Conservation (phyloP, 2,797 vertebrate species). For the Simalia tracyae region DNA sequence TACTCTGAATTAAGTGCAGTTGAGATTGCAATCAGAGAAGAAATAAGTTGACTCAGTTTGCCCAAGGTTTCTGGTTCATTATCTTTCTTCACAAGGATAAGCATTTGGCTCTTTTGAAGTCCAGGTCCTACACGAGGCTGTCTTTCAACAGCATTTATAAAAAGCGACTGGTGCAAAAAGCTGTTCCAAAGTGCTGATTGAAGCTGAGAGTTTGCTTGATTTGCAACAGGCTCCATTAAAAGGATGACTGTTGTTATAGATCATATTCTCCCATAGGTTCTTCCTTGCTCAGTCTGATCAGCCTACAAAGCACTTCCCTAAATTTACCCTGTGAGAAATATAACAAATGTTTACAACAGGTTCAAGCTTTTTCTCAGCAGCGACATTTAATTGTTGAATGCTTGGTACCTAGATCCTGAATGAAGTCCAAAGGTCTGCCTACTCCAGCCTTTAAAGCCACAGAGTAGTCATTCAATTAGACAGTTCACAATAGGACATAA, state of each 20-base stretch:
- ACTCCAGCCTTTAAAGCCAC: neutral
- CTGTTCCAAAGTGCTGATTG: neutral
- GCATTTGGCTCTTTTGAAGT: neutral
- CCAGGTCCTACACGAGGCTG: neutral
- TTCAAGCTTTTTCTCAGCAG: neutral
- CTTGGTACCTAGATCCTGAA: neutral
- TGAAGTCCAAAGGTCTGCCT: neutral
- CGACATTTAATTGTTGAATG: neutral
- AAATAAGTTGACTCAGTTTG: neutral
- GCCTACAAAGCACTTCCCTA: neutral
- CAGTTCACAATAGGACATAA: neutral
- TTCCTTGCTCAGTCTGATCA: neutral
- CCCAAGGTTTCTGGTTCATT: neutral
- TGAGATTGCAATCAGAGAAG: neutral
- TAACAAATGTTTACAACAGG: neutral
- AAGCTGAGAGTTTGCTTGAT: neutral
- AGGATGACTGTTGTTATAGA: neutral
- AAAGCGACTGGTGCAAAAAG: neutral
- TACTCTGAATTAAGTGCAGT: neutral
- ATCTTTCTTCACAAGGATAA: slow-evolving; percentile 11
- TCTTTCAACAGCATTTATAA: neutral
- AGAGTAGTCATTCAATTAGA: neutral
- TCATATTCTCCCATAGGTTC: neutral
- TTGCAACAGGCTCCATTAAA: neutral
- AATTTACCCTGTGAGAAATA: neutral